Percentiles rank a stretch among this genome's conserved stretches.
Evolutionary conservation across 2,113 vertebrate genomes (phyloP).

Genomic region (Conger conger): DNA sequence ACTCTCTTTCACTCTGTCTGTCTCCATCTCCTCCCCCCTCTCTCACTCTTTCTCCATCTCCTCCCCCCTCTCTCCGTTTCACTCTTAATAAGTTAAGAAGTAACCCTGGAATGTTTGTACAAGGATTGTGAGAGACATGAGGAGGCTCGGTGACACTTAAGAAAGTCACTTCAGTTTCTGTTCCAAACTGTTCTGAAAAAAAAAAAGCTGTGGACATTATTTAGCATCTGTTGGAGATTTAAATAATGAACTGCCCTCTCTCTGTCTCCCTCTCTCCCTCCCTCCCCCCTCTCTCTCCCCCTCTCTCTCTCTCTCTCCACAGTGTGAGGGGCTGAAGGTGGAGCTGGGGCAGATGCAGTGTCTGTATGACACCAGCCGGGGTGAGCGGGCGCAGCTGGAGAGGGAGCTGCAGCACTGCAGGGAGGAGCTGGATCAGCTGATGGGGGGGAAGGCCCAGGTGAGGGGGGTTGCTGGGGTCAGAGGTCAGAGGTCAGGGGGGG

Average conservation of each 20-base stretch:
- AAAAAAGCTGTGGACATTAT: too few species aligned
- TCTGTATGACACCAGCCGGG: slow-evolving; percentile 71
- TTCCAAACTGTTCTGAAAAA: background rate
- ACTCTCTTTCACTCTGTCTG: background rate
- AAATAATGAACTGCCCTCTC: background rate
- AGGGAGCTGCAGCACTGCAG: slow-evolving; percentile 75
- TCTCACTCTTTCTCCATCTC: background rate
- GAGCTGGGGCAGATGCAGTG: slow-evolving; percentile 73
- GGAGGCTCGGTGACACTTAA: background rate
- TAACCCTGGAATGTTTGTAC: background rate
- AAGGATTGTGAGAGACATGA: background rate
- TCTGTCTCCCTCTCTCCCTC: background rate
- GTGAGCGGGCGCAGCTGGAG: slow-evolving; percentile 69
- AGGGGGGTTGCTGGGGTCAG: slow-evolving; percentile 33
- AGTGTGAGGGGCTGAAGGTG: slow-evolving; percentile 74
- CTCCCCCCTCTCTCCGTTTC: background rate
- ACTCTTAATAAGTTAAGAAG: background rate
- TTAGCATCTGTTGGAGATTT: too few species aligned
- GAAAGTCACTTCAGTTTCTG: background rate
- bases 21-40: background rate
- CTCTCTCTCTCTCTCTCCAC: slow-evolving; percentile 12
- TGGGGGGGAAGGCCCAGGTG: slow-evolving; percentile 64
- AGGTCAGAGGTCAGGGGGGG: slow-evolving; percentile 14
- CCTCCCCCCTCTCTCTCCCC: background rate
- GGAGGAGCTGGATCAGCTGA: slow-evolving; percentile 72